Evolutionary conservation across 2,888 invertebrate species (phyloP), one percentile per base, ranked within the genome.

Genomic region (Mystacides longicornis): DNA sequence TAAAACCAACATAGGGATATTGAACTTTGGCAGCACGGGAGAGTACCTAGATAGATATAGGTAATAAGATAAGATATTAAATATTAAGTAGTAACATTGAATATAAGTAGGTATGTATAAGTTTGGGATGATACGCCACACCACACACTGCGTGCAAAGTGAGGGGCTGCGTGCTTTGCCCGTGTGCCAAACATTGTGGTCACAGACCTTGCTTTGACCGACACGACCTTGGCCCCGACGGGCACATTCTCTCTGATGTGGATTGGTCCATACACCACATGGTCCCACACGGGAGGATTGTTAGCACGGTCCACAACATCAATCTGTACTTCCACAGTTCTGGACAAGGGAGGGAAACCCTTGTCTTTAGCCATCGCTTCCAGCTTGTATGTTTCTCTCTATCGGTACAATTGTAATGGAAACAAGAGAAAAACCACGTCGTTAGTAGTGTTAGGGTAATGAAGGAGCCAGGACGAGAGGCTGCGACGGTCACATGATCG

Each of bases 321-420:
- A 81, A 97, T 94, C 81, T 93, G 93, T 79, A 97, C 95, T 81
- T 93, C 93, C 80, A 95, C 96, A 75, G 91, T 89, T 80, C 94
- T 86, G 78, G 92, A 90, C 80, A 95, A 86, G 79, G 93, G 87
- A 75, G 93, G 93, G 78, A 85, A 89, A 74, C 96, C 96, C 83
- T 92, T 93, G 83, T 97, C 97, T 85, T 93, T 88, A 79, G 96
- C 96, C 85, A 90, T 93, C 78, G 96, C 95, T 83, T 92, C 92
- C 86, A 96, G 85, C 83, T 91, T 93, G 88, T 94, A 95, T 74
- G 93, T 91, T 83, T 93, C 94, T 82, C 93, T 90, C 93, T 93
- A 85, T 73, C 74, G 74, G 74, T 74, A 77, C 76, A 74, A 78
- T 76, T 76, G 73, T 73, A 73, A 81, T 79, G 78, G 80, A 81